Conservation (phyloP, 2,797 vertebrate genomes). For the Mergus octosetaceus region DNA sequence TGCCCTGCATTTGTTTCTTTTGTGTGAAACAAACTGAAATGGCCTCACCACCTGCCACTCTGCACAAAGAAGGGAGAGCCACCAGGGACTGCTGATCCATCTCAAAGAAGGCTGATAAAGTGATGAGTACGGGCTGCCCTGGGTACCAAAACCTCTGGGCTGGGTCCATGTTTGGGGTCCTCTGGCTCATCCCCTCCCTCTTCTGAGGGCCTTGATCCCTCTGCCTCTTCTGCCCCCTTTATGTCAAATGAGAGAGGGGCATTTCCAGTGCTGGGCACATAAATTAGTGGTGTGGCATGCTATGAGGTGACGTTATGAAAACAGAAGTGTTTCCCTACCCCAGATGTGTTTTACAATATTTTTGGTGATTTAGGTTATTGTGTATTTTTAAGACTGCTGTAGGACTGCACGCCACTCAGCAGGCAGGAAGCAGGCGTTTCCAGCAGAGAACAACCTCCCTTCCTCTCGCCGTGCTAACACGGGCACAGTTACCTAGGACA, state of each 20-base stretch:
- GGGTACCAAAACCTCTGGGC: accelerated
- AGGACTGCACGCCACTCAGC: background rate
- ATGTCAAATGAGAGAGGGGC: background rate
- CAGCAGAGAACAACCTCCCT: background rate
- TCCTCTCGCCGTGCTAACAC: accelerated
- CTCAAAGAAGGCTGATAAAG: background rate
- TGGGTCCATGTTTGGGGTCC: background rate
- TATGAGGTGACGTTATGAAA: background rate
- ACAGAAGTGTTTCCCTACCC: background rate
- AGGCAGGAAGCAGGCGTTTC: background rate
- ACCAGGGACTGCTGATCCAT: background rate
- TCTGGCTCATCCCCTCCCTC: background rate
- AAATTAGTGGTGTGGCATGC: background rate
- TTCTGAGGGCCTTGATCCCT: background rate
- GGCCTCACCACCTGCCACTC: background rate
- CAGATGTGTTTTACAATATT: background rate
- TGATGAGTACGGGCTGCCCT: accelerated
- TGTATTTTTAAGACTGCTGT: background rate
- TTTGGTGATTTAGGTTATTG: background rate
- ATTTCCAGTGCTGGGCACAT: background rate
- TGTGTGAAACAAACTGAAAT: background rate
- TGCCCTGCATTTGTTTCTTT: background rate
- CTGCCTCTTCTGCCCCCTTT: background rate
- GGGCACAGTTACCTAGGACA: no score
- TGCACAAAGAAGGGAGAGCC: background rate